Percentiles rank a stretch among this genome's conserved stretches.
Conservation (phyloP, 2,888 invertebrate species). For the Agrotis ipsilon region DNA sequence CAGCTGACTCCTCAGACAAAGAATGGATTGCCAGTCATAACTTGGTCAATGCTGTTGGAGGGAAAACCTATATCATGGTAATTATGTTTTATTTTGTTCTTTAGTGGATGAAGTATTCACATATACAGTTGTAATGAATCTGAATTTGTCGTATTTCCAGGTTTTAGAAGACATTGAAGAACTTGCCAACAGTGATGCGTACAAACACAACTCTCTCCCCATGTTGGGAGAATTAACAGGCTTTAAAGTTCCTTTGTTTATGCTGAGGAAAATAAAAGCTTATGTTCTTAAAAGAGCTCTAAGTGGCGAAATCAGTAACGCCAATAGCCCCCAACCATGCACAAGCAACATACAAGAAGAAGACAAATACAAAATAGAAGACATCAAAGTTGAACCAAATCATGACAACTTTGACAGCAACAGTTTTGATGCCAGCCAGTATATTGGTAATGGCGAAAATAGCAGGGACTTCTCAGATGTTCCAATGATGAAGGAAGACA, state of each 20-base stretch:
- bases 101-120: not conserved
- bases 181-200: slow-evolving; percentile 94
- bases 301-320: slow-evolving; percentile 79
- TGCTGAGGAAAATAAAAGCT: slow-evolving; percentile 94
- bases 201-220: slow-evolving; percentile 92
- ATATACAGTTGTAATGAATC: not conserved
- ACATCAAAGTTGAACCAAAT: slow-evolving; percentile 83
- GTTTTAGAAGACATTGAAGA: slow-evolving; percentile 95
- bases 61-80: slow-evolving; percentile 94
- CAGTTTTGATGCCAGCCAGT: slow-evolving; percentile 84
- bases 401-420: slow-evolving; percentile 82
- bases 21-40: slow-evolving; percentile 95
- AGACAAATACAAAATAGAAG: slow-evolving; percentile 80
- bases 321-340: slow-evolving; percentile 84
- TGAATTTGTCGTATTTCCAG: slow-evolving; percentile 68
- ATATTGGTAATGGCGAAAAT: slow-evolving; percentile 80
- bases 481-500: slow-evolving; percentile 82
- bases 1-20: slow-evolving; percentile 95
- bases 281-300: slow-evolving; percentile 90
- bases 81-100: slow-evolving; percentile 28
- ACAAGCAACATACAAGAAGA: slow-evolving; percentile 81
- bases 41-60: slow-evolving; percentile 94
- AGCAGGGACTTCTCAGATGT: slow-evolving; percentile 84
- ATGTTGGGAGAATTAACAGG: slow-evolving; percentile 93
- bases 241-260: slow-evolving; percentile 94